These are phyloP conservation scores for Nudaria mundana DNA, from an alignment of 2,888 invertebrate species.

Conservation along the genomic window DNA sequence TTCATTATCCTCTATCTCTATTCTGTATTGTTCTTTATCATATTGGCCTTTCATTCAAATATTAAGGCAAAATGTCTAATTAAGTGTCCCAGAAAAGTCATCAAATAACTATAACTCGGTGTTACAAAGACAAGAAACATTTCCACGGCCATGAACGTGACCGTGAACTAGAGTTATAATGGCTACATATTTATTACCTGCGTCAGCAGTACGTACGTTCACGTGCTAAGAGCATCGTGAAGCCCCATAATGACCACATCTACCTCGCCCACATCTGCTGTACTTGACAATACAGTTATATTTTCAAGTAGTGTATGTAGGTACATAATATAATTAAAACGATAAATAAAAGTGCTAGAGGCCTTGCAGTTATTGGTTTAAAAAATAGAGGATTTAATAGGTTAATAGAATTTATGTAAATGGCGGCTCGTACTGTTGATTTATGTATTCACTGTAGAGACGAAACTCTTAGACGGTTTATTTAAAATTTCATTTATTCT, in stretches of 20 bases:
- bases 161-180: no score
- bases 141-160: conserved; percentile 57
- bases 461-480: background rate
- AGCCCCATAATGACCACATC: conserved; percentile 52
- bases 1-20: no score
- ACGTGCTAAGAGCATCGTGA: conserved; percentile 47
- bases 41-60: no score
- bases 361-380: conserved; percentile 32
- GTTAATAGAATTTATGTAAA: conserved; percentile 24
- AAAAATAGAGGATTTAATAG: conserved; percentile 21
- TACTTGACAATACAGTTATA: conserved; percentile 36
- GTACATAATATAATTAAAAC: no score
- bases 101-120: conserved; percentile 9
- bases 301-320: conserved; percentile 53
- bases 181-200: conserved; percentile 32
- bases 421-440: no score
- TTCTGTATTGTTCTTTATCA: no score
- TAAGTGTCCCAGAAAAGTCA: background rate
- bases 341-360: conserved; percentile 26
- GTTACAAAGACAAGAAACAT: conserved; percentile 26
- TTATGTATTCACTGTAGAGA: background rate
- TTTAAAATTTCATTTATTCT: no score
- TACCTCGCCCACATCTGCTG: conserved; percentile 20
- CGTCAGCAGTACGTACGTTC: conserved; percentile 40
- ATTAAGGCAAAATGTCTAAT: no score